Conservation (phyloP, 2,888 invertebrate species). For the Margaritifera margaritifera region DNA sequence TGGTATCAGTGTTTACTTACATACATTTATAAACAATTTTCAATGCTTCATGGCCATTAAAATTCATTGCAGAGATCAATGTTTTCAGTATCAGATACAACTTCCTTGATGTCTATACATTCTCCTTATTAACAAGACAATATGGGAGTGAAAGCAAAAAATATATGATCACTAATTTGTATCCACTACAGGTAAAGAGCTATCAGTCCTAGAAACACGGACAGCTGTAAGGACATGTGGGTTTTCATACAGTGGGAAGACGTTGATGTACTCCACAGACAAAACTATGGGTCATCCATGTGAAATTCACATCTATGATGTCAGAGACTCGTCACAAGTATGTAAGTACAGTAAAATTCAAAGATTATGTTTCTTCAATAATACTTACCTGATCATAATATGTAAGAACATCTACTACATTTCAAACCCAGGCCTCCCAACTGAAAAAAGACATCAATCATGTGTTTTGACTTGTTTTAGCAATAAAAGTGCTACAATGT, state of each 20-base stretch:
- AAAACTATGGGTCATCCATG: slow-evolving; percentile 92
- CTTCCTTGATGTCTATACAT: neutral
- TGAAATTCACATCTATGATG: slow-evolving; percentile 85
- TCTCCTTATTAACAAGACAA: neutral
- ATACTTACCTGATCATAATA: neutral
- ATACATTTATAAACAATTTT: too few species aligned
- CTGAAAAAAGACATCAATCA: neutral
- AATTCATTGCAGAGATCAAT: too few species aligned
- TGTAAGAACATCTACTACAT: neutral
- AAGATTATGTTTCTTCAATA: neutral
- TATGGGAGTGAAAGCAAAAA: neutral
- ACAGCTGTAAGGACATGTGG: slow-evolving; percentile 93
- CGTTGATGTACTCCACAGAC: slow-evolving; percentile 94
- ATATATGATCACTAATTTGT: slow-evolving; percentile 4
- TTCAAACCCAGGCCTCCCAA: neutral
- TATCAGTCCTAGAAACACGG: slow-evolving; percentile 60
- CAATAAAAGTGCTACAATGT: neutral
- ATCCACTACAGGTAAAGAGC: slow-evolving; percentile 57
- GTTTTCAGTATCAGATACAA: neutral
- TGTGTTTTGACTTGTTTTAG: neutral
- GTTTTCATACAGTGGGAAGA: slow-evolving; percentile 93
- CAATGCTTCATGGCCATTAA: too few species aligned
- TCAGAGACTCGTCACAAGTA: slow-evolving; percentile 73
- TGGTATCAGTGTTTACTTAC: too few species aligned
- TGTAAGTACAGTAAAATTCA: slow-evolving; percentile 48